Conservation (phyloP, 2,113 vertebrate species). For the Colius striatus region DNA sequence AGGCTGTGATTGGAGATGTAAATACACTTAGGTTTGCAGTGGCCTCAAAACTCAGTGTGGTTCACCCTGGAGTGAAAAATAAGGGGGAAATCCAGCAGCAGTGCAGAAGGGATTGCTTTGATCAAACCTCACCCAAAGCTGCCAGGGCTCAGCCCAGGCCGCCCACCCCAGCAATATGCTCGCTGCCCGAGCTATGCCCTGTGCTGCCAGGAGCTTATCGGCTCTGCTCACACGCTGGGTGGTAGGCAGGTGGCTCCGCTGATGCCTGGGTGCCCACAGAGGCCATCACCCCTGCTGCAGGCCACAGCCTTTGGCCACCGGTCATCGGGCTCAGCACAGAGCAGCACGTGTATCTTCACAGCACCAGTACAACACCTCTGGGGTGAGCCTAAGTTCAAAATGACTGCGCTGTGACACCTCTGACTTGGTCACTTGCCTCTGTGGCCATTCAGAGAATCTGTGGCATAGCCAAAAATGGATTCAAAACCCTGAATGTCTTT, state of each 20-base stretch:
- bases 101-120: neutral
- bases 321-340: neutral
- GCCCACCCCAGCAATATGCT: neutral
- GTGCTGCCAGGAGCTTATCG: neutral
- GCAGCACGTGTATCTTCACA: too few relatives aligned
- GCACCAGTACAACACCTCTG: too few relatives aligned
- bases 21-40: neutral
- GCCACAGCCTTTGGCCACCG: neutral
- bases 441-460: neutral
- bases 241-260: neutral
- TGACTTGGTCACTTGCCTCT: neutral
- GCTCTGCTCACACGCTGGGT: neutral
- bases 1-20: neutral
- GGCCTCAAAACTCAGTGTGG: neutral
- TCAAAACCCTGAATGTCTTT: neutral
- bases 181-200: rapidly evolving
- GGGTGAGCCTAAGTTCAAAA: too few relatives aligned
- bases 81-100: neutral
- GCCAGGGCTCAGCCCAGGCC: rapidly evolving
- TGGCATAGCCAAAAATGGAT: neutral
- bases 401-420: neutral
- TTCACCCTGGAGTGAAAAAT: neutral
- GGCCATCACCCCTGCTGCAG: neutral
- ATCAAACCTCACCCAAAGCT: neutral
- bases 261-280: neutral